Conservation (phyloP, 92 coral and sea anemone species). For the Phymanthus crucifer region DNA sequence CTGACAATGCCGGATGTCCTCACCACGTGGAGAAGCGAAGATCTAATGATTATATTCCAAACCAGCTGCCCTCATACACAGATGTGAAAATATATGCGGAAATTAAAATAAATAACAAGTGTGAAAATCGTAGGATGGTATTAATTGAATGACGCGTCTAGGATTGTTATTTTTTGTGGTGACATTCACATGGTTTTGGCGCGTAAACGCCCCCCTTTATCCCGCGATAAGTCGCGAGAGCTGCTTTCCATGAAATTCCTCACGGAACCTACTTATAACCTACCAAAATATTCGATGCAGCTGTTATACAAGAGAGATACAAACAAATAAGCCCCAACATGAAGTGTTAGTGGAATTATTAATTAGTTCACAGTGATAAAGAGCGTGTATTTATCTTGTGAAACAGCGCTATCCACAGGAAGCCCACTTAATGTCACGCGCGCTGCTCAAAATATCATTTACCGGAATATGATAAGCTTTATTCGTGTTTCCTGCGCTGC, state of each 20-base stretch:
- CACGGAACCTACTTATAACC: neutral
- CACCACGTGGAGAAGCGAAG: conserved; percentile 19
- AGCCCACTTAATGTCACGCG: neutral
- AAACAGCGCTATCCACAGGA: neutral
- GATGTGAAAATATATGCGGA: neutral
- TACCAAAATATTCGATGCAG: neutral
- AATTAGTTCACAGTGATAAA: neutral
- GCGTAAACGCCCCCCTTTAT: neutral
- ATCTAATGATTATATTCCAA: conserved; percentile 5
- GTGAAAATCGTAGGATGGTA: neutral
- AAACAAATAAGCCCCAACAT: neutral
- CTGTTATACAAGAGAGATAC: neutral
- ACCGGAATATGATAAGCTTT: neutral
- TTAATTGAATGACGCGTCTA: neutral
- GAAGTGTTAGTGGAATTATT: too few species aligned
- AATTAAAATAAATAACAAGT: neutral
- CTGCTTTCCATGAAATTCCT: neutral
- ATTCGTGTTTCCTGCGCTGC: neutral
- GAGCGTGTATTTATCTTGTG: neutral
- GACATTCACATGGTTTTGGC: neutral
- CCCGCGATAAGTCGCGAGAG: neutral
- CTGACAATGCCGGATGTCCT: conserved; percentile 16
- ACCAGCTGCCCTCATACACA: conserved; percentile 17
- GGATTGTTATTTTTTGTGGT: neutral
- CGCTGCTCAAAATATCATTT: neutral